Evolutionary conservation across 1,140 invertebrate species (phyloP), one percentile per base, ranked within the genome.

Genomic region (Drosophila burlai): DNA sequence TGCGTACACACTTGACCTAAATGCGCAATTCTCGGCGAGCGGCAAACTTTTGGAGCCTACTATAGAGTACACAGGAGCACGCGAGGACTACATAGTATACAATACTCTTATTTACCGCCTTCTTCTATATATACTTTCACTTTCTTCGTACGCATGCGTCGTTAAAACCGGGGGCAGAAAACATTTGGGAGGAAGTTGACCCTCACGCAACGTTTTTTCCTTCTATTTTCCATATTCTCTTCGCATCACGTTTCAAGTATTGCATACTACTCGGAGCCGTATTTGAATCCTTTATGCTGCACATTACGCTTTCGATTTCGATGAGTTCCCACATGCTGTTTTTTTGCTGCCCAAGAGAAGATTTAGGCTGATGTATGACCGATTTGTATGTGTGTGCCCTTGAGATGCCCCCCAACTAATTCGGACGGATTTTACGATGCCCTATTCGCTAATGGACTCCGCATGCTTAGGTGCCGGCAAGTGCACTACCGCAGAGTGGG

Each of bases 111-210:
- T 67, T 13, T 76, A 34, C 40, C 15, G 24, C 34, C 34, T 83
- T 3, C 2, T 36, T 36, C 13, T 5, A 1, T 54, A 84, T 79
- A 40, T 79, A 81, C 81, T 89, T 89, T 90, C 75, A 91, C 84
- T 87, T 87, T 87, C 78, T 21, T 43, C 40, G 10, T 34, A 65
- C 84, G 84, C 84, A 89, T 87, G 84, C 84, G 83, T 76, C 31
- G 55, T 58, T 34, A 24, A 38, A 52, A 50, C 21, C 7, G 18
- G 58, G 43, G 21, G 45, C 46, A n/a, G 11, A 24, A 40, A 52
- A n/a, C 21, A 40, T 24, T 55, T 40, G 49, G 50, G n/a, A 40
- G 74, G 73, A 40, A 67, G 62, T 58, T 31, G 63, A 61, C 54
- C 40, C 40, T 31, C 4, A 13, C 8, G 15, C 29, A 9, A 29